Evolutionary conservation across 2,888 invertebrate species (phyloP).

Genomic region (Cylindroiulus punctatus): DNA sequence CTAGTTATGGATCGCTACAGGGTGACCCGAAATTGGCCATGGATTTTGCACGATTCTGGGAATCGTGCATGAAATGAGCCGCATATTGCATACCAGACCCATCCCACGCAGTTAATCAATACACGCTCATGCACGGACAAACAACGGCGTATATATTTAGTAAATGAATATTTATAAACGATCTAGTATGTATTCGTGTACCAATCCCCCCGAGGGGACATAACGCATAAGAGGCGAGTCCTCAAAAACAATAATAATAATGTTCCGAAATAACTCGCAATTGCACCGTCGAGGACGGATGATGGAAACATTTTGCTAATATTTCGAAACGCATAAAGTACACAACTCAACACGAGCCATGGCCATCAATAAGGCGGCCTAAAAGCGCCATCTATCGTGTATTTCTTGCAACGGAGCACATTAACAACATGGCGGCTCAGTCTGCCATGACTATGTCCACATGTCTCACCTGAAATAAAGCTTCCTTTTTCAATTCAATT

Average conservation of each 20-base stretch:
- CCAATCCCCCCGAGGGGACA: neutral
- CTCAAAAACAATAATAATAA: slow-evolving; percentile 32
- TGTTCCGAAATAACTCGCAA: neutral
- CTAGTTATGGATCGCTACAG: slow-evolving; percentile 14
- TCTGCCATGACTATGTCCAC: too few relatives aligned
- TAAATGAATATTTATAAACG: slow-evolving; percentile 45
- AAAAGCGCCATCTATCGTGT: neutral
- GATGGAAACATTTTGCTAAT: neutral
- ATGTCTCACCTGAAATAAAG: too few relatives aligned
- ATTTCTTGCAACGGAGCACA: neutral
- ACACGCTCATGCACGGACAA: neutral
- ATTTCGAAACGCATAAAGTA: neutral
- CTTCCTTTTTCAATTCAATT: too few relatives aligned
- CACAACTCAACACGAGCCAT: neutral
- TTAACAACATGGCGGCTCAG: neutral
- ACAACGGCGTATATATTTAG: slow-evolving; percentile 5
- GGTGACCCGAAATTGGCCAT: neutral
- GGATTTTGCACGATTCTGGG: neutral
- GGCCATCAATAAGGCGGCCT: too few relatives aligned
- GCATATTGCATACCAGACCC: neutral
- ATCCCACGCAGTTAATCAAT: slow-evolving; percentile 34
- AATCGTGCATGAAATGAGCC: neutral
- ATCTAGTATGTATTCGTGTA: slow-evolving; percentile 10
- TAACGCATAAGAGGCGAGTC: neutral
- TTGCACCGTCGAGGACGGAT: neutral